Conservation (phyloP, 2,113 vertebrate species). For the Propithecus coquereli region DNA sequence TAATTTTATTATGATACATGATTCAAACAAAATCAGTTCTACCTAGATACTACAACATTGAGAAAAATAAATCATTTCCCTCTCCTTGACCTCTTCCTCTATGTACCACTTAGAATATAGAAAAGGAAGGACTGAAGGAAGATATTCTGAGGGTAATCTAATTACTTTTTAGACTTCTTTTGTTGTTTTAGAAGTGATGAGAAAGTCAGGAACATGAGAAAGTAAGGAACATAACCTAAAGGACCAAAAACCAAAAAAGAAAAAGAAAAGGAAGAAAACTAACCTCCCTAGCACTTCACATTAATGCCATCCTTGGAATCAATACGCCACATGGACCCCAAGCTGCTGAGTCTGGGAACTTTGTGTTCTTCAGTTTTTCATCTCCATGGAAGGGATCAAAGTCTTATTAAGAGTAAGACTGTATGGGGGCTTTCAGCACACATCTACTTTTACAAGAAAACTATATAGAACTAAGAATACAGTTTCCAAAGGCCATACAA, state of each 20-base stretch:
- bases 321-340: neutral
- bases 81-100: neutral
- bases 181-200: neutral
- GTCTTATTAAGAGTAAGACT: neutral
- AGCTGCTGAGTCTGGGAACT: neutral
- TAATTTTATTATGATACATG: neutral
- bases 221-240: neutral
- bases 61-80: neutral
- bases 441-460: neutral
- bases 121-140: neutral
- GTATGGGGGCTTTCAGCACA: neutral
- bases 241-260: neutral
- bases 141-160: neutral
- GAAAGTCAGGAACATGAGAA: slow-evolving; percentile 23
- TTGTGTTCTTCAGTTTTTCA: neutral
- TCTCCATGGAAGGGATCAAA: neutral
- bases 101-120: neutral
- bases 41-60: neutral
- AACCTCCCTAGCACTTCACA: neutral
- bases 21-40: slow-evolving; percentile 10
- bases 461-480: neutral
- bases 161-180: neutral
- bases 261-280: neutral
- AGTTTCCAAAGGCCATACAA: neutral
- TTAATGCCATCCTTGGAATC: neutral